Percentiles rank a stretch among this genome's conserved stretches.
Evolutionary conservation across 2,888 invertebrate species (phyloP).

Genomic region (Eubasilissa splendida): DNA sequence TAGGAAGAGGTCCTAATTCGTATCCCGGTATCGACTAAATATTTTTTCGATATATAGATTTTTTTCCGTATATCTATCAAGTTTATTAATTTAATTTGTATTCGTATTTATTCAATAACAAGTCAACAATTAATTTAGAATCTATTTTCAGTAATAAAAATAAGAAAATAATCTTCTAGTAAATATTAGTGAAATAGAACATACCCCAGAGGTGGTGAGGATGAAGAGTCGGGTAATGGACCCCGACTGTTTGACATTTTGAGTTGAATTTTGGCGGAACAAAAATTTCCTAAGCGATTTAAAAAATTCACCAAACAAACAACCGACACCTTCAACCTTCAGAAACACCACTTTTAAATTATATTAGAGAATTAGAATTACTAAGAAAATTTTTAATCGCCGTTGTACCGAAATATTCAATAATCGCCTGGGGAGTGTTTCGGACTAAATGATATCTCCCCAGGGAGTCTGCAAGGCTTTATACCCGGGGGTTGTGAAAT

Average conservation of each 20-base stretch:
- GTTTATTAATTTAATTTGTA: too few relatives aligned
- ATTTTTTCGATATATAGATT: too few relatives aligned
- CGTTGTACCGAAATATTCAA: neutral
- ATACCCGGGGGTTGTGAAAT: slow-evolving; percentile 22
- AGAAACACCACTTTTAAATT: neutral
- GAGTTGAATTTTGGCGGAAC: slow-evolving; percentile 48
- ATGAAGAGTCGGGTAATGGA: slow-evolving; percentile 77
- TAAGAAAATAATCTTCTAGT: too few relatives aligned
- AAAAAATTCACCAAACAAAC: neutral
- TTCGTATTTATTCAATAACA: too few relatives aligned
- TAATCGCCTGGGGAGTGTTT: slow-evolving; percentile 2
- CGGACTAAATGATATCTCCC: slow-evolving; percentile 38
- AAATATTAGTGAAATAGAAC: slow-evolving; percentile 47
- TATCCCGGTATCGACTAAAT: too few relatives aligned
- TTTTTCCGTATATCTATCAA: too few relatives aligned
- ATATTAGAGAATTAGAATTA: neutral
- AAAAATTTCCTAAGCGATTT: neutral
- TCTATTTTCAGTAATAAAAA: too few relatives aligned
- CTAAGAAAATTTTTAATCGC: neutral
- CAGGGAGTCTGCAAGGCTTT: slow-evolving; percentile 25
- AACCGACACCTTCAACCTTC: neutral
- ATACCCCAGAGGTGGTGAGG: slow-evolving; percentile 80
- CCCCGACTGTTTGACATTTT: slow-evolving; percentile 57
- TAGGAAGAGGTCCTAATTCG: too few relatives aligned
- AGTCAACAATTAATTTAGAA: too few relatives aligned